These are phyloP conservation scores for Pachypsylla venusta DNA, from an alignment of 1,140 invertebrate species.

Conservation along the genomic window DNA sequence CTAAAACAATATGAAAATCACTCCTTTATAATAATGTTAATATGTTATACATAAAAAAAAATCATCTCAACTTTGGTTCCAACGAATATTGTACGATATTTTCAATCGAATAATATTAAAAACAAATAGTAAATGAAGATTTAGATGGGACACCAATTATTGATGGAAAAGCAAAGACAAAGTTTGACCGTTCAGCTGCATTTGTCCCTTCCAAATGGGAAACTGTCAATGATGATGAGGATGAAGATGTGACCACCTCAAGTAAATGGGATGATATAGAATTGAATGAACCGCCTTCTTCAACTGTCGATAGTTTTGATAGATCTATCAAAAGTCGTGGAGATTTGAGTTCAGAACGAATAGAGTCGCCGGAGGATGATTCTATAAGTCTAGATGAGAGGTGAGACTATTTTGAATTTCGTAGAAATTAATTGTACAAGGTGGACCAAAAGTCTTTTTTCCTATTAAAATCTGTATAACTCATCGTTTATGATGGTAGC, in stretches of 20 bases:
- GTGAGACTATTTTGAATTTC: no score
- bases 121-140: no score
- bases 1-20: no score
- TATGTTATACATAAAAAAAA: no score
- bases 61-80: no score
- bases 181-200: slow-evolving; percentile 36
- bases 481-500: no score
- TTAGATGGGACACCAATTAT: slow-evolving; percentile 68
- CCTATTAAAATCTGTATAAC: no score
- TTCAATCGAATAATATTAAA: no score
- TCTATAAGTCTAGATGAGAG: slow-evolving; percentile 16
- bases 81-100: no score
- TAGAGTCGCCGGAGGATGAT: slow-evolving; percentile 15
- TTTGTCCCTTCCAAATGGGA: slow-evolving; percentile 92
- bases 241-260: slow-evolving; percentile 75
- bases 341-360: background rate
- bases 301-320: slow-evolving; percentile 3
- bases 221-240: slow-evolving; percentile 73
- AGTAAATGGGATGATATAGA: slow-evolving; percentile 72
- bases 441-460: no score
- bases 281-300: slow-evolving; percentile 30
- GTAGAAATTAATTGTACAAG: no score
- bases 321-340: slow-evolving; percentile 13
- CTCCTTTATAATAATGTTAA: no score
- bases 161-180: slow-evolving; percentile 30